phyloP scores from a whole-genome alignment of 1,140 invertebrate genomes.

The Caenorhabditis latens region DNA sequence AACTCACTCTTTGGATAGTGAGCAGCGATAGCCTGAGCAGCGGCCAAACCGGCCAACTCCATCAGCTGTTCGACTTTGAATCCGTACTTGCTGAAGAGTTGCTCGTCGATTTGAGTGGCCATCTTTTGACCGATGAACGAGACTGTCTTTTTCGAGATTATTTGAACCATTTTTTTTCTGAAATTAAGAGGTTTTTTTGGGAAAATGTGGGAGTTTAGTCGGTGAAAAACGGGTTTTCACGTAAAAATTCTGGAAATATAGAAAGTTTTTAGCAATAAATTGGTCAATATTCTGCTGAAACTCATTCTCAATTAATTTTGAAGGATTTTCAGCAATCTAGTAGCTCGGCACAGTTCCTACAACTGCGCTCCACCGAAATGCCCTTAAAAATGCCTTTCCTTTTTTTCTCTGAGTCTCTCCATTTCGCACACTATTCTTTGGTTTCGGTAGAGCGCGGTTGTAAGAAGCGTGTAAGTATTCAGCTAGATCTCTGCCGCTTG shows the following conservation, averaged over 20 bases:
- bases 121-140: conserved; percentile 85
- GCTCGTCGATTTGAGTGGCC: conserved; percentile 88
- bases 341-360: no score
- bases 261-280: no score
- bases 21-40: conserved; percentile 86
- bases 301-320: no score
- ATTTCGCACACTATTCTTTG: no score
- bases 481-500: no score
- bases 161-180: conserved; percentile 65
- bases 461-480: no score
- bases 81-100: conserved; percentile 90
- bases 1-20: conserved; percentile 58
- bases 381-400: no score
- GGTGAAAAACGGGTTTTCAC: not conserved
- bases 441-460: no score
- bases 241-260: not conserved
- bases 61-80: conserved; percentile 92
- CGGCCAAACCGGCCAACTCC: conserved; percentile 97
- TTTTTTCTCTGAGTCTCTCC: no score
- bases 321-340: no score
- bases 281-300: no score
- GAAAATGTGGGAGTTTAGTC: not conserved
- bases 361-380: no score
- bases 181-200: conserved; percentile 73
- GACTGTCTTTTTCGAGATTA: conserved; percentile 61